phyloP scores from a whole-genome alignment of 2,888 invertebrate genomes.

The Gastracanthus pulcherrimus region DNA sequence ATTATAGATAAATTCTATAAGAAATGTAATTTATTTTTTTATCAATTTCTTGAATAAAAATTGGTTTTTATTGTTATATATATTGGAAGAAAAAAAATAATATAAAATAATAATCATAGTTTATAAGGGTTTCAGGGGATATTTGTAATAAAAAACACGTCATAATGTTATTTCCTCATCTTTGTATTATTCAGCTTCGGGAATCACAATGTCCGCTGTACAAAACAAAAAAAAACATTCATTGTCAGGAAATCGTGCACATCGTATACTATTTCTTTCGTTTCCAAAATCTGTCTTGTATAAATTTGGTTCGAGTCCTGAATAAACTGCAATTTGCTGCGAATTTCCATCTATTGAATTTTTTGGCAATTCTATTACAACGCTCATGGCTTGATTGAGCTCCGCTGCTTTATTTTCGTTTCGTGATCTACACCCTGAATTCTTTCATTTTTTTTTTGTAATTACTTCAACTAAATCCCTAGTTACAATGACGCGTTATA shows the following conservation, averaged over 20 bases:
- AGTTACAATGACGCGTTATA: constrained; percentile 60
- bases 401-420: constrained; percentile 59
- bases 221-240: constrained; percentile 76
- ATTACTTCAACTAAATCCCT: constrained; percentile 67
- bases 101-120: too few species aligned
- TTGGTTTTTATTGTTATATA: not conserved
- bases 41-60: not conserved
- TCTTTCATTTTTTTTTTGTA: constrained; percentile 59
- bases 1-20: not conserved
- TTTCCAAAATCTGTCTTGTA: constrained; percentile 56
- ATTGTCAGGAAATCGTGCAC: constrained; percentile 71
- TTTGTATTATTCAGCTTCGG: constrained; percentile 73
- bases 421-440: constrained; percentile 58
- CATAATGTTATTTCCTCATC: constrained; percentile 59
- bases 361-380: constrained; percentile 32
- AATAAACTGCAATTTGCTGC: constrained; percentile 38
- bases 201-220: constrained; percentile 76
- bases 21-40: not conserved
- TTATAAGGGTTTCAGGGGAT: not conserved
- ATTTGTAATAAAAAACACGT: constrained; percentile 23
- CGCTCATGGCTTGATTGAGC: constrained; percentile 31
- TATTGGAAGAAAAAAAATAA: not conserved
- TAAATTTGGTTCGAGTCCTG: constrained; percentile 17
- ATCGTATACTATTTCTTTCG: constrained; percentile 60
- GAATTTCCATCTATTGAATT: constrained; percentile 30